Evolutionary conservation across 30 jellyfish, hydroid and myxozoan species (phyloP), one percentile per base, ranked within the genome.

Genomic region (Aurelia coerulea): DNA sequence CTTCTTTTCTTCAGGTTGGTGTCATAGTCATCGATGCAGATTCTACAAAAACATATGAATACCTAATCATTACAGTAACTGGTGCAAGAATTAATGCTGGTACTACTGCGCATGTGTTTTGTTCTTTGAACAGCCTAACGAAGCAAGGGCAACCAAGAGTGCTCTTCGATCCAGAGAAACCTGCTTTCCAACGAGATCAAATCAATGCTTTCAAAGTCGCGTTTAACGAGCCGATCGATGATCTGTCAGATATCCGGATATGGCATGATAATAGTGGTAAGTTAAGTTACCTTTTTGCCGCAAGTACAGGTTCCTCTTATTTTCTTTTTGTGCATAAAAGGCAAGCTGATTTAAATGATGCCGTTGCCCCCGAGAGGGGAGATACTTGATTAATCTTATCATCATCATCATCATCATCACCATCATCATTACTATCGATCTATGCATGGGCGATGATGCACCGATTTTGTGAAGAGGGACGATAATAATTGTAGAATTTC

Each of bases 71-170:
- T 19, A 17, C 83, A 16, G 90, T 90, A 7, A 90, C 97, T 42
- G 97, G 97, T 16, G 94, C 94, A 14, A 91, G 97, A 49, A 31
- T 58, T 32, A 73, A 79, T 32, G 87, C 91, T 32, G 97, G 97
- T 4, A 68, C 97, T 4, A 83, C 97, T 8, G 97, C 97, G 2
- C 85, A 90, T 65, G 97, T 90, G 49, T 79, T 78, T 65, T 79
- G 92, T 50, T 62, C 76, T 35, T 65, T 85, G 16, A 85, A 76
- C 52, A 76, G 84, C 60, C 64, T 31, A 17, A 31, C 66, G 13
- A 69, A 34, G 29, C 50, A 33, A 12, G 92, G 92, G 12, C 84
- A 70, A 42, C 85, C 92, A 9, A 69, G 82, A 29, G 23, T 83
- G 51, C 60, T 83, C 62, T 83, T 68, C 32, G 92, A 71, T 49